These are phyloP conservation scores for Lomographa bimaculata DNA, from an alignment of 2,888 invertebrate species.

Conservation along the genomic window DNA sequence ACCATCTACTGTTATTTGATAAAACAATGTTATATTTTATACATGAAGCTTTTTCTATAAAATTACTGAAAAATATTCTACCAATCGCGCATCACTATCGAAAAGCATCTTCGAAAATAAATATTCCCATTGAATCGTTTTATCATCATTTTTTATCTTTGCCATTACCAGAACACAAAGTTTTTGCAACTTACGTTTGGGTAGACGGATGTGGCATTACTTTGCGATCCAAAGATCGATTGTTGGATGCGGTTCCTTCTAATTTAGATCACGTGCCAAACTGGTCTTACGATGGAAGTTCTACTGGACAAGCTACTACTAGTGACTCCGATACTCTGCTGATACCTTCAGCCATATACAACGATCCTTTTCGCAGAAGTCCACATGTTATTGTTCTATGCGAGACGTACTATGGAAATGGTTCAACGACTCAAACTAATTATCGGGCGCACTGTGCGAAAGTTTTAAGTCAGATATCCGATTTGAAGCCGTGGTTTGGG, in stretches of 20 bases:
- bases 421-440: constrained; percentile 89
- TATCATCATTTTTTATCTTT: constrained; percentile 65
- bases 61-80: too few species aligned
- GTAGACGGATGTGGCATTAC: constrained; percentile 91
- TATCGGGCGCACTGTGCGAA: constrained; percentile 87
- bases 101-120: too few species aligned
- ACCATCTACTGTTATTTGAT: too few species aligned
- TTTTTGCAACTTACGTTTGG: constrained; percentile 90
- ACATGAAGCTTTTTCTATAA: too few species aligned
- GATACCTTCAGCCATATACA: constrained; percentile 94
- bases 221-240: constrained; percentile 87
- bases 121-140: constrained; percentile 47
- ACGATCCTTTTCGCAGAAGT: constrained; percentile 94
- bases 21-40: too few species aligned
- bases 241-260: constrained; percentile 84
- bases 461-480: constrained; percentile 74
- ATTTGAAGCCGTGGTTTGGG: constrained; percentile 93
- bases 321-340: constrained; percentile 95
- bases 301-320: constrained; percentile 92
- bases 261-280: constrained; percentile 83
- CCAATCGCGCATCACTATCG: too few species aligned
- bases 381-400: constrained; percentile 95
- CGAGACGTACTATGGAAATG: constrained; percentile 90
- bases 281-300: constrained; percentile 97
- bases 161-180: constrained; percentile 79